These are phyloP conservation scores for Pollenia griseotomentosa DNA, from an alignment of 2,888 invertebrate species.

Conservation along the genomic window DNA sequence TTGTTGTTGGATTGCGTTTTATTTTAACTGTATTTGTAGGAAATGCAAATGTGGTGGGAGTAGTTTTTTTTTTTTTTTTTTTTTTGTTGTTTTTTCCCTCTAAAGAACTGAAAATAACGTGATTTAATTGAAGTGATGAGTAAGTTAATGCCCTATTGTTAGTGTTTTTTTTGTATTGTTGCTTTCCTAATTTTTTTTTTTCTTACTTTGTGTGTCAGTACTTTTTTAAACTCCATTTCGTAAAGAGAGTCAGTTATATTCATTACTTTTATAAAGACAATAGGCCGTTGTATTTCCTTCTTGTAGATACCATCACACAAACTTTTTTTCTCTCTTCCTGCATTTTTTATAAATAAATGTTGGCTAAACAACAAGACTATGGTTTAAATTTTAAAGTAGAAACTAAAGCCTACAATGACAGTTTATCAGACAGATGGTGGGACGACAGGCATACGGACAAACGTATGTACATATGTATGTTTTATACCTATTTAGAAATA, in stretches of 20 bases:
- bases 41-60: slow-evolving; percentile 64
- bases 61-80: slow-evolving; percentile 5
- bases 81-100: slow-evolving; percentile 7
- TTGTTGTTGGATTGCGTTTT: not conserved
- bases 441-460: not conserved
- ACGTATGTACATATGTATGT: not conserved
- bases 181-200: slow-evolving; percentile 29
- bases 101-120: slow-evolving; percentile 52
- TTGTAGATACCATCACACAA: not conserved
- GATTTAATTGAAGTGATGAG: slow-evolving; percentile 67
- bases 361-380: slow-evolving; percentile 18
- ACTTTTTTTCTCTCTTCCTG: not conserved
- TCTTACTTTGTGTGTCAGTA: slow-evolving; percentile 5
- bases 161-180: slow-evolving; percentile 32
- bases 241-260: slow-evolving; percentile 35
- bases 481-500: slow-evolving; percentile 29
- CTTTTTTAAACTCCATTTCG: slow-evolving; percentile 30
- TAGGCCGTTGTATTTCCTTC: slow-evolving; percentile 37
- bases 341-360: not conserved
- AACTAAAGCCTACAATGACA: not conserved
- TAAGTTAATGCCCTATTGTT: slow-evolving; percentile 73
- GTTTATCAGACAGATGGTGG: slow-evolving; percentile 14
- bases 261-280: slow-evolving; percentile 41
- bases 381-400: not conserved
- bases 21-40: slow-evolving; percentile 57